Evolutionary conservation across 2,113 vertebrate genomes (phyloP).

Genomic region (Heptranchias perlo): DNA sequence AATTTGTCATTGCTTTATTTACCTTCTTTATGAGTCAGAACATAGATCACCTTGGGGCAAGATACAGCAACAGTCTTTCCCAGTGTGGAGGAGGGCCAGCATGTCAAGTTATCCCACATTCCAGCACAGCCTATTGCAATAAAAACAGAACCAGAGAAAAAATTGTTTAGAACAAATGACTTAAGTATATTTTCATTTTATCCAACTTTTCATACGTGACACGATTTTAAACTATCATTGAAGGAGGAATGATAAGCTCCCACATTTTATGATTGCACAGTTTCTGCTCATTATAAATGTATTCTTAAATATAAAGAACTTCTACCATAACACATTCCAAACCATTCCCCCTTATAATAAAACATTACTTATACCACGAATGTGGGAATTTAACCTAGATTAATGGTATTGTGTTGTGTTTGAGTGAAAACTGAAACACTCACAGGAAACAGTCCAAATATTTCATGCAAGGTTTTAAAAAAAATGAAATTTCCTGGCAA

Average conservation of each 20-base stretch:
- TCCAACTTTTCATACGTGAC: neutral
- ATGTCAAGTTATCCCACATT: conserved; percentile 83
- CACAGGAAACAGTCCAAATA: neutral
- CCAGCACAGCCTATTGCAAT: conserved; percentile 56
- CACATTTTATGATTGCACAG: neutral
- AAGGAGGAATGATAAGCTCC: neutral
- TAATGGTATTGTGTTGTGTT: neutral
- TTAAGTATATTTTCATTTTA: neutral
- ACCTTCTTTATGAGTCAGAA: conserved; percentile 64
- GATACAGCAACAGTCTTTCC: conserved; percentile 67
- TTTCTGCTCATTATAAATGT: neutral
- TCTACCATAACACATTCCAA: neutral
- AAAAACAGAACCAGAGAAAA: neutral
- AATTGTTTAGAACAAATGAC: neutral
- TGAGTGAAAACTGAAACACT: neutral
- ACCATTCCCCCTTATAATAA: neutral
- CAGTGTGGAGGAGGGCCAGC: conserved; percentile 68
- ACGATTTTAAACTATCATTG: neutral
- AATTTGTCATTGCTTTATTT: conserved; percentile 40
- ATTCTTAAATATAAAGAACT: neutral
- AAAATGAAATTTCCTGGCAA: neutral
- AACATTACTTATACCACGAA: neutral
- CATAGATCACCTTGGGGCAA: conserved; percentile 69
- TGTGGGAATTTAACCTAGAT: neutral
- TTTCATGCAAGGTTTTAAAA: neutral